Percentiles rank a stretch among this genome's conserved stretches.
These are phyloP conservation scores for Elaphurus davidianus DNA, from an alignment of 2,113 vertebrate genomes.

Conservation along the genomic window DNA sequence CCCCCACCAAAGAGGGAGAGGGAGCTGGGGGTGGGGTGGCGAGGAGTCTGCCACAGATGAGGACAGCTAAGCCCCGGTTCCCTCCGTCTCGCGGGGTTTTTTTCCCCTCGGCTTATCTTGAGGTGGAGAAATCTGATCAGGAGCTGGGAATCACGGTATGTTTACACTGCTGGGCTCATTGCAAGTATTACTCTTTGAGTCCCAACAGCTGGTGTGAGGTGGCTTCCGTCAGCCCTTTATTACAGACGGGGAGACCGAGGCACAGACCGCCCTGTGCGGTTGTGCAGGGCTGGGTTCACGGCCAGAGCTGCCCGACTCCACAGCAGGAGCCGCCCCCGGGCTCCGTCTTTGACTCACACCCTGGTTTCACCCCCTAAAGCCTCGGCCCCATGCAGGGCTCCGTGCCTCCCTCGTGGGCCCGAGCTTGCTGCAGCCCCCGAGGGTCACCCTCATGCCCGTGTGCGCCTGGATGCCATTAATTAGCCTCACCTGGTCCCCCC, in stretches of 20 bases:
- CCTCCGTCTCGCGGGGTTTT: accelerated
- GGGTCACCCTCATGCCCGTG: background rate
- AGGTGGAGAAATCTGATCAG: background rate
- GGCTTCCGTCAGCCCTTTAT: accelerated
- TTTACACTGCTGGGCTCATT: accelerated
- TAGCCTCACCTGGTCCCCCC: conserved; percentile 1
- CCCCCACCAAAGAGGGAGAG: background rate
- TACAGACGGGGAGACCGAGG: background rate
- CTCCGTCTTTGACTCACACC: background rate
- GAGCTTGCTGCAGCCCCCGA: background rate
- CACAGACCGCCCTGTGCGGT: accelerated
- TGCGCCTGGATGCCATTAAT: background rate
- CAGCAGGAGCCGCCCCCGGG: accelerated
- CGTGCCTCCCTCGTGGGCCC: accelerated
- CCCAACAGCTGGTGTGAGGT: accelerated
- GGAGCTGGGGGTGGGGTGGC: background rate
- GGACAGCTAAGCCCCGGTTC: background rate
- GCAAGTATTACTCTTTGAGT: accelerated
- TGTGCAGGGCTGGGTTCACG: accelerated
- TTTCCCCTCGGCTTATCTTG: background rate
- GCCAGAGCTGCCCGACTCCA: background rate
- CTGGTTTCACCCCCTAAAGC: background rate
- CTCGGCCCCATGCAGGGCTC: background rate
- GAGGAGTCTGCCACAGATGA: background rate
- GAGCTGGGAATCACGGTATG: background rate